Percentiles rank a stretch among this genome's conserved stretches.
Conservation (phyloP, 2,888 invertebrate genomes). For the Ceratothoa steindachneri region DNA sequence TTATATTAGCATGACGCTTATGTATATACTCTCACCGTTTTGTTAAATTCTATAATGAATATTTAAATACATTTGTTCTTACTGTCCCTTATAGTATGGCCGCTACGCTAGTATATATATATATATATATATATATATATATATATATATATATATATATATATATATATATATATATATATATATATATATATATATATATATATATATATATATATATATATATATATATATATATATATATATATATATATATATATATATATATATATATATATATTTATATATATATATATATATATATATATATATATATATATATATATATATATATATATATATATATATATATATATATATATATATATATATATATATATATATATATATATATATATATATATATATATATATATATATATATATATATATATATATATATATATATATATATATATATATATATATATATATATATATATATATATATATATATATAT, state of each 20-base stretch:
- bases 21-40: too few species aligned
- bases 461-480: not conserved
- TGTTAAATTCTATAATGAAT: too few species aligned
- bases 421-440: not conserved
- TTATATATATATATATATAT: not conserved
- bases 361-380: conserved; percentile 10
- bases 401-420: not conserved
- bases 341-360: not conserved
- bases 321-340: not conserved
- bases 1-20: too few species aligned
- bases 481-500: not conserved
- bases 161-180: not conserved
- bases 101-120: too few species aligned
- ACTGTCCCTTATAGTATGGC: too few species aligned
- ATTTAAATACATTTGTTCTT: too few species aligned
- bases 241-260: conserved; percentile 4
- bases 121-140: too few species aligned
- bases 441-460: not conserved
- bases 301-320: not conserved
- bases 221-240: not conserved
- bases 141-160: too few species aligned
- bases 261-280: conserved; percentile 5
- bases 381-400: conserved; percentile 9
- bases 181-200: not conserved
- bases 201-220: not conserved